Conservation (phyloP, 2,888 invertebrate species). For the Clanis bilineata region DNA sequence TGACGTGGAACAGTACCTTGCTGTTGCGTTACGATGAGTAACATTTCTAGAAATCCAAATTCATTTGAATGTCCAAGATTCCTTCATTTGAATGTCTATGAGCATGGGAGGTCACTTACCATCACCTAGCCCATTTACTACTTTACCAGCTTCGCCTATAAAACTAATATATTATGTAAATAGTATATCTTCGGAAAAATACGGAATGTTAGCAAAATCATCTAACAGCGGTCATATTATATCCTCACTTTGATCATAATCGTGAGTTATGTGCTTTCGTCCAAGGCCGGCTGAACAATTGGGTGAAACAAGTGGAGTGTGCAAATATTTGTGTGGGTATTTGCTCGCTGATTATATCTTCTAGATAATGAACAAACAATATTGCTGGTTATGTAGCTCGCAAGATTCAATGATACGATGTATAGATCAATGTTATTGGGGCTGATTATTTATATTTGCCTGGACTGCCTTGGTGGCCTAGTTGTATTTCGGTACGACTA, state of each 20-base stretch:
- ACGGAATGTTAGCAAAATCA: background rate
- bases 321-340: constrained; percentile 15
- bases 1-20: too few species aligned
- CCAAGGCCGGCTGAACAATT: constrained; percentile 11
- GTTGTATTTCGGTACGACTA: too few species aligned
- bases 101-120: too few species aligned
- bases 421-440: background rate
- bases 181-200: background rate
- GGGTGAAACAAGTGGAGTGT: constrained; percentile 14
- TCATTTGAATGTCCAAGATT: too few species aligned
- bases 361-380: constrained; percentile 11
- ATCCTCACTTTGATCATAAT: background rate
- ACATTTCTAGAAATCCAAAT: too few species aligned
- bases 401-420: background rate
- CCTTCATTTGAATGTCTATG: too few species aligned
- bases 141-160: too few species aligned
- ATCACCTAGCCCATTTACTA: too few species aligned
- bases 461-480: too few species aligned
- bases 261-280: constrained; percentile 9
- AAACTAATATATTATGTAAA: too few species aligned
- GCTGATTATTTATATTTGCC: too few species aligned
- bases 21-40: too few species aligned
- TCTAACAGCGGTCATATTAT: background rate
- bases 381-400: background rate
- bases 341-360: constrained; percentile 8